phyloP scores from a whole-genome alignment of 53 echinoderm and acorn worm species.

The Luidia sarsii region DNA sequence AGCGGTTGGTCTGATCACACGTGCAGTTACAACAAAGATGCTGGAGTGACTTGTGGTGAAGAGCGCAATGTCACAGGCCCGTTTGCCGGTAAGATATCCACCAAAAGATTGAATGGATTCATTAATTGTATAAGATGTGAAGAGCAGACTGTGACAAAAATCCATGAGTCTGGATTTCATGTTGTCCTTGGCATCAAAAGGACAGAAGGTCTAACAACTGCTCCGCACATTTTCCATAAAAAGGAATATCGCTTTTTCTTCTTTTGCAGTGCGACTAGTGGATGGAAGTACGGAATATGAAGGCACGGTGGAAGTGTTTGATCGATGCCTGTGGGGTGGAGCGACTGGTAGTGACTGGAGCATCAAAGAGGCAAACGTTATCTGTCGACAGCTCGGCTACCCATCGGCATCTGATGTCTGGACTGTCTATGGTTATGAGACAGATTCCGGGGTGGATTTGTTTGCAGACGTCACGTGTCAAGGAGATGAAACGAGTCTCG shows the following conservation, averaged over 20 bases:
- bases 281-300: slow-evolving; percentile 26
- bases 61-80: not conserved
- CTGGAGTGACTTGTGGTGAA: slow-evolving; percentile 19
- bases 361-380: slow-evolving; percentile 54
- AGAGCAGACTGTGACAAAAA: too few species aligned
- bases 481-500: slow-evolving; percentile 37
- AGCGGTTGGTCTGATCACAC: not conserved
- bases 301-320: slow-evolving; percentile 47
- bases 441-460: slow-evolving; percentile 25
- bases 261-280: slow-evolving; percentile 34
- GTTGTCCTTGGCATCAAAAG: not conserved
- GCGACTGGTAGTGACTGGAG: slow-evolving; percentile 45
- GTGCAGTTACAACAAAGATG: not conserved
- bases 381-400: slow-evolving; percentile 59
- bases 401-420: slow-evolving; percentile 18
- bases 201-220: not conserved
- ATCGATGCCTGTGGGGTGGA: slow-evolving; percentile 52
- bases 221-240: not conserved
- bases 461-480: slow-evolving; percentile 29
- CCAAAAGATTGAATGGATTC: too few species aligned
- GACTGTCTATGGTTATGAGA: not conserved
- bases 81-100: too few species aligned
- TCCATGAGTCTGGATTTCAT: too few species aligned
- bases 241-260: not conserved
- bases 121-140: too few species aligned